Base-by-base conservation (phyloP, 2,888 invertebrate genomes). In the Endomychus coccineus region DNA sequence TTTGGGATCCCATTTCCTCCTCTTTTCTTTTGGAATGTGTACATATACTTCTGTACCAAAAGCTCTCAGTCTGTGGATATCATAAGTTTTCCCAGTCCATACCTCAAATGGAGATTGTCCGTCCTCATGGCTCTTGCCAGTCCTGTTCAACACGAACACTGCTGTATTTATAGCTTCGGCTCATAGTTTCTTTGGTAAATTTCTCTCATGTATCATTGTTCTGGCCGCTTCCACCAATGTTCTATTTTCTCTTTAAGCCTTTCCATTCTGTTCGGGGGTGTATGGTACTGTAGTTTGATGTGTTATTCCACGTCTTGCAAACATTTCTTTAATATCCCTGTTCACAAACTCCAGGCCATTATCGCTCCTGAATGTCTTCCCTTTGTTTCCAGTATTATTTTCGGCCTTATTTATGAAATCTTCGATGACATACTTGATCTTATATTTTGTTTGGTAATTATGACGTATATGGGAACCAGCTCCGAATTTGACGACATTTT, bases 221-320 rank as follows among this genome's bases (percentile, higher is more conserved):
- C 59, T 42, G 12, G 54, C 56, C 13, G 55, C 49, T 43, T 61
- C 59, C 4, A 60, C 48, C 10, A 60, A 43, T 24, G 54, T 61
- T 32, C 56, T 44, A 40, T 52, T 64, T 38, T 61, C 55, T 6
- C 58, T 43, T 34, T 62, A 59, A 0, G 56, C 54, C 33, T 46
- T 41, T 3, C 60, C 59, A 44, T 65, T 66, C 44, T 63, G 59
- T 43, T 61, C 51, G 3, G 61, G 58, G 6, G 58, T 56, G 39
- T 58, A 58, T 2, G 48, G 39, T 1, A 53, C 52, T 5, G 50
- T 48, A 39, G 29, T 50, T 44, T 58, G 52, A 29, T 58, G 55
- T 16, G 19, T 36, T 4, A 58, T 55, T 5, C 56, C 58, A 16
- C 28, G 15, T 30, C 31, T 40, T 7, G 27, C 5, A 12, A 49